phyloP scores from a whole-genome alignment of 2,797 vertebrate genomes.

The Synaphobranchus kaupii region DNA sequence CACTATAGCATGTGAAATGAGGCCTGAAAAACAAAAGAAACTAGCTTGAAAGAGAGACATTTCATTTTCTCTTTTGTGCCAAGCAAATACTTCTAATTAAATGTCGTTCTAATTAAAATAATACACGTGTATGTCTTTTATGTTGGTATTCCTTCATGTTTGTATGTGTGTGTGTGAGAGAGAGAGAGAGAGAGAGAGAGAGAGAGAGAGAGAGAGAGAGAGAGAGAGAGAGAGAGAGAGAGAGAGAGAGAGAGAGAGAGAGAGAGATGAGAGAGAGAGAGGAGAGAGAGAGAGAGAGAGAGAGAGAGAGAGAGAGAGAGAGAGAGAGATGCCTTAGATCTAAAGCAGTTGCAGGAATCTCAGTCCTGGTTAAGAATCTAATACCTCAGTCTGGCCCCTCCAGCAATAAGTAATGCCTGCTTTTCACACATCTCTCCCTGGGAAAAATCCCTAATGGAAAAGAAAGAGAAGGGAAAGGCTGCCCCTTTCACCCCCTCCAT shows the following conservation, averaged over 20 bases:
- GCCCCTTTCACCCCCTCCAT: not conserved
- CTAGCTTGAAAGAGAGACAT: not conserved
- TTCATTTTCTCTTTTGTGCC: not conserved
- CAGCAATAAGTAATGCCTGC: slow-evolving; percentile 57
- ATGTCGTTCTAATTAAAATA: not conserved
- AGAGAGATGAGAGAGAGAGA: slow-evolving; percentile 6
- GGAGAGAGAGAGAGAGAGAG: slow-evolving; percentile 4
- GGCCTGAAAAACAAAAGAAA: not conserved
- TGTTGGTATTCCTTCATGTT: not conserved
- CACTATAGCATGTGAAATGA: not conserved
- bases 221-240: too few species aligned
- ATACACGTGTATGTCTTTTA: not conserved
- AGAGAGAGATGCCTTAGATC: slow-evolving; percentile 40
- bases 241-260: slow-evolving; percentile 15
- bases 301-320: slow-evolving; percentile 33
- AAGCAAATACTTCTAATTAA: not conserved
- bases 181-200: not conserved
- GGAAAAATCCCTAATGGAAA: slow-evolving; percentile 51
- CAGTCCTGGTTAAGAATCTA: slow-evolving; percentile 63
- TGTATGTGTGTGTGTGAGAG: not conserved
- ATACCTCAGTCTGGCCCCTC: slow-evolving; percentile 64
- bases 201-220: too few species aligned
- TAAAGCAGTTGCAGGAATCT: slow-evolving; percentile 54
- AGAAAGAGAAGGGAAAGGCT: slow-evolving; percentile 18
- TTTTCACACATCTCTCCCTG: slow-evolving; percentile 65